These are phyloP conservation scores for Brachionus plicatilis DNA, from an alignment of 1,140 invertebrate genomes.

Conservation along the genomic window DNA sequence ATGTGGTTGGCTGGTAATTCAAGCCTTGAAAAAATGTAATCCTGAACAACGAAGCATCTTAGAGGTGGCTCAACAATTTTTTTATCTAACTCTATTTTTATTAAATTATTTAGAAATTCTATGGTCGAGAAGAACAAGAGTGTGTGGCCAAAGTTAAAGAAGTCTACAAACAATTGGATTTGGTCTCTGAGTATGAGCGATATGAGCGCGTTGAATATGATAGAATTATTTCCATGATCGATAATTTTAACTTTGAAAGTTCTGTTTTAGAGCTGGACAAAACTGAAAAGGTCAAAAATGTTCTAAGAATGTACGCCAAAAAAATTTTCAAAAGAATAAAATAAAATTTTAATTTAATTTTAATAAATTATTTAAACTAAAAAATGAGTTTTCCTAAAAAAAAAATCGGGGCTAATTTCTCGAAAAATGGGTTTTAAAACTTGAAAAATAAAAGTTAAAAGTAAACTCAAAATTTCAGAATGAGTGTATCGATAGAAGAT, in stretches of 20 bases:
- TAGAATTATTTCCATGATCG: conserved; percentile 47
- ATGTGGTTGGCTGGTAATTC: conserved; percentile 87
- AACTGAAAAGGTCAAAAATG: conserved; percentile 43
- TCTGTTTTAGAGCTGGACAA: conserved; percentile 40
- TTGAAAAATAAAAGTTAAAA: too few species aligned
- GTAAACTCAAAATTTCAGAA: background rate
- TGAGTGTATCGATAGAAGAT: background rate
- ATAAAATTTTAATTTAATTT: conserved; percentile 43
- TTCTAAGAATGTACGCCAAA: conserved; percentile 52
- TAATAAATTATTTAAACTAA: background rate
- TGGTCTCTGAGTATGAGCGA: conserved; percentile 69
- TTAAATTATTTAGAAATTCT: conserved; percentile 62
- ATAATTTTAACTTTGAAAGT: conserved; percentile 44
- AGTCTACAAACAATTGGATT: conserved; percentile 71
- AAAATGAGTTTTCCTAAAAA: background rate
- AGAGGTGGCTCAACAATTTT: conserved; percentile 56
- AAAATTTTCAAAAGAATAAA: conserved; percentile 56
- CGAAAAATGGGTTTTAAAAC: background rate
- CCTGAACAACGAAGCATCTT: conserved; percentile 68
- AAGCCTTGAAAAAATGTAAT: conserved; percentile 72
- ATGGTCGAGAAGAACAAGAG: conserved; percentile 66
- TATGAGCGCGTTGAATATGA: conserved; percentile 71
- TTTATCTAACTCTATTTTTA: background rate
- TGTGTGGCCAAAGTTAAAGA: conserved; percentile 69
- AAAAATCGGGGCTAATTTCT: background rate